Conservation (phyloP, 2,113 vertebrate genomes). For the Notarius quadriscutis region DNA sequence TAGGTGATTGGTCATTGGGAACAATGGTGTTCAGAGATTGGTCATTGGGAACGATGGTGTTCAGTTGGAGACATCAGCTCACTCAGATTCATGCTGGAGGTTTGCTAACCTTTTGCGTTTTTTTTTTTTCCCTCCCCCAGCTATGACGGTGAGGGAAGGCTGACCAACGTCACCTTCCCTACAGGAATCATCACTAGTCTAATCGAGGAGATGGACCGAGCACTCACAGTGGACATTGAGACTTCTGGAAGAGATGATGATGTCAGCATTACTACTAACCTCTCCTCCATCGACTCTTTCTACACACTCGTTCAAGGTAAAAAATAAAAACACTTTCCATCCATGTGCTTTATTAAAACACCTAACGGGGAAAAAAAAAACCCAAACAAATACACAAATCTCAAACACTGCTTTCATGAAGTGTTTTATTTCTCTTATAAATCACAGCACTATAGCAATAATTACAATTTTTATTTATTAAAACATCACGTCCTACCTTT, state of each 20-base stretch:
- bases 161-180: constrained; percentile 97
- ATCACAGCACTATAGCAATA: not conserved
- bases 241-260: constrained; percentile 94
- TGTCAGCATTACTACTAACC: constrained; percentile 95
- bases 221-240: constrained; percentile 93
- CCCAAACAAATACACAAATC: not conserved
- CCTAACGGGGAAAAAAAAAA: not conserved
- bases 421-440: not conserved
- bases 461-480: not conserved
- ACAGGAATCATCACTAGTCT: constrained; percentile 94
- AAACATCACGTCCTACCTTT: not conserved
- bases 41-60: not conserved
- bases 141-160: constrained; percentile 94
- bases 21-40: not conserved
- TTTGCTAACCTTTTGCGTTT: not conserved
- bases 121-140: constrained; percentile 61
- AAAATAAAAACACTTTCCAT: not conserved
- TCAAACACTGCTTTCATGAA: not conserved
- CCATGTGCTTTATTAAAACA: not conserved
- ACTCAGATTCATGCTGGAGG: no score
- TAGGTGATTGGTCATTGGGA: not conserved
- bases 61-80: not conserved
- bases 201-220: constrained; percentile 93
- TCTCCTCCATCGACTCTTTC: constrained; percentile 95
- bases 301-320: constrained; percentile 97